These are phyloP conservation scores for Drosophila athabasca DNA, from an alignment of 1,140 invertebrate genomes.

Conservation along the genomic window DNA sequence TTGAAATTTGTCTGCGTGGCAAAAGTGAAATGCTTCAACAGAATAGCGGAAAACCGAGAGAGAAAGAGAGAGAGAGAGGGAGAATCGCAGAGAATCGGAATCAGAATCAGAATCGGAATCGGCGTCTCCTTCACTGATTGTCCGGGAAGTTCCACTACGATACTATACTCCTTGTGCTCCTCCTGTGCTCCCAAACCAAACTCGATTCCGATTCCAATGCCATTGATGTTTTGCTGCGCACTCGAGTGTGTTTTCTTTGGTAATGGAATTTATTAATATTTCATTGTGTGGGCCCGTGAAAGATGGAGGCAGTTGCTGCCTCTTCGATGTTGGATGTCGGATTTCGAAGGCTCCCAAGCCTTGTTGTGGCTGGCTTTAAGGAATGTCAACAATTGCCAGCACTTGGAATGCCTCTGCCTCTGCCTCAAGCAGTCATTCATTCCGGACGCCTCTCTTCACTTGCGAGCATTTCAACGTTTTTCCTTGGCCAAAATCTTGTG, in stretches of 20 bases:
- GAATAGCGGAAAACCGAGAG: constrained; percentile 27
- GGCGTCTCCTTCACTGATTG: constrained; percentile 58
- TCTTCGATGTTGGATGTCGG: constrained; percentile 7
- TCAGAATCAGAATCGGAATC: constrained; percentile 50
- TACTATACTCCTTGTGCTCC: constrained; percentile 6
- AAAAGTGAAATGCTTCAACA: constrained; percentile 62
- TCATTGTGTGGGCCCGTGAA: constrained; percentile 67
- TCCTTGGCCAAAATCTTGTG: background rate
- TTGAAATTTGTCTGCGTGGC: constrained; percentile 77
- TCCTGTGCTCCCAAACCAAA: background rate
- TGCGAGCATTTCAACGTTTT: constrained; percentile 12
- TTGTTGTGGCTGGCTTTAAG: constrained; percentile 67
- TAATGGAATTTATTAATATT: constrained; percentile 83
- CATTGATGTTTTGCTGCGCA: constrained; percentile 79
- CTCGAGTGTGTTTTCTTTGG: constrained; percentile 79
- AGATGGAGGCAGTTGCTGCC: background rate
- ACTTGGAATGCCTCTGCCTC: constrained; percentile 42
- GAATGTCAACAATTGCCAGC: constrained; percentile 74
- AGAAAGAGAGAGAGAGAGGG: constrained; percentile 22
- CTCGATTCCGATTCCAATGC: constrained; percentile 26
- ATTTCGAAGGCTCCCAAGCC: background rate
- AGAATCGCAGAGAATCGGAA: constrained; percentile 36
- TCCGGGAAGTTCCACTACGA: constrained; percentile 13
- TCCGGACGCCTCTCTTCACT: background rate
- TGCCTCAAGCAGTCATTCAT: background rate